A percentile compares a stretch with the other conserved stretches of the same genome.
Conservation (phyloP, 2,113 vertebrate species). For the Ochotona curzoniae region DNA sequence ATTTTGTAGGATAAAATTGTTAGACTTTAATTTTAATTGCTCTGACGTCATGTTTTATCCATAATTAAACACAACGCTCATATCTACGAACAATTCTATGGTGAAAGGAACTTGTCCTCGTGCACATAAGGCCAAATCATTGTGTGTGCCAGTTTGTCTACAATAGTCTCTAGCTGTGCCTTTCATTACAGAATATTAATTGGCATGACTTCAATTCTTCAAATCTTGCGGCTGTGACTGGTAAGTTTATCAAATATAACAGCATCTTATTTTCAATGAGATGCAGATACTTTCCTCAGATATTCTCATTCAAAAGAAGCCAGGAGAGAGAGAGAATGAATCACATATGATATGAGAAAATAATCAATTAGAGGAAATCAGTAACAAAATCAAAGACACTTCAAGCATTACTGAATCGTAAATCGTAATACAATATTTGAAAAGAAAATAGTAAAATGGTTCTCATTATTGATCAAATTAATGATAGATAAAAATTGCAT, state of each 20-base stretch:
- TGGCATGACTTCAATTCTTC: background rate
- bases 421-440: background rate
- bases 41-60: background rate
- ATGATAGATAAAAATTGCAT: background rate
- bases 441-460: background rate
- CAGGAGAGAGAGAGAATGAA: background rate
- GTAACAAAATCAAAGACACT: background rate
- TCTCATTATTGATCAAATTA: background rate
- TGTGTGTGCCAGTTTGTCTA: background rate
- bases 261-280: background rate
- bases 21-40: background rate
- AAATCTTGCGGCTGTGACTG: background rate
- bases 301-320: background rate
- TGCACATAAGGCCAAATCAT: background rate
- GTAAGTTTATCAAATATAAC: background rate
- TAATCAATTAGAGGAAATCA: background rate
- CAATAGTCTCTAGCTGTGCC: background rate
- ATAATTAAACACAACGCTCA: background rate
- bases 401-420: background rate
- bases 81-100: background rate
- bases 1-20: background rate
- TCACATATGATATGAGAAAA: background rate
- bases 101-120: background rate
- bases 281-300: background rate
- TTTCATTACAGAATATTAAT: background rate